Evolutionary conservation across 2,113 vertebrate genomes (phyloP).

Genomic region (Sardina pilchardus): DNA sequence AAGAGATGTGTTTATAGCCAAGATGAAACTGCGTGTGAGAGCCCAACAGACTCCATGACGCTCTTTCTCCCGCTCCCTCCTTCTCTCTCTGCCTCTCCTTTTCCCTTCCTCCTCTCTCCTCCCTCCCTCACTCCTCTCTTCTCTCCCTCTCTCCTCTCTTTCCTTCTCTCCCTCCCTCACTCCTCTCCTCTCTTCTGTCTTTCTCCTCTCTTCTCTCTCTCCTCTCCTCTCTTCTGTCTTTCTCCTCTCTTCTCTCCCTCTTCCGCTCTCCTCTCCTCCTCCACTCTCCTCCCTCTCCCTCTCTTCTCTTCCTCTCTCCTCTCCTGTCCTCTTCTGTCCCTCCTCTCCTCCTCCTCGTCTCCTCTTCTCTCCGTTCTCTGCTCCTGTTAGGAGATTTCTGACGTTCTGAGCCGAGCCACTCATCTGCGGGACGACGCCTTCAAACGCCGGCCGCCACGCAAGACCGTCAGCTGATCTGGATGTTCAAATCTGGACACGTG

Average conservation of each 20-base stretch:
- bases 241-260: not conserved
- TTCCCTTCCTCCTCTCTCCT: slow-evolving; percentile 32
- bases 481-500: no score
- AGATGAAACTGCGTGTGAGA: no score
- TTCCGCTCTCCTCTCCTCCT: not conserved
- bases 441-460: not conserved
- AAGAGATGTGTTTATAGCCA: no score
- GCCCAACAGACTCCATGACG: no score
- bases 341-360: not conserved
- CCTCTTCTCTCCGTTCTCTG: not conserved
- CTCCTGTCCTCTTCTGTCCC: not conserved
- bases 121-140: slow-evolving; percentile 22
- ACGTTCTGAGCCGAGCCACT: not conserved
- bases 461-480: not conserved
- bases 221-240: not conserved
- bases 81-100: not conserved
- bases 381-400: not conserved
- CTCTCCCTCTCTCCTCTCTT: not conserved
- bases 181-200: not conserved
- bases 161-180: not conserved
- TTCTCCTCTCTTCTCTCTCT: not conserved
- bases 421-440: not conserved
- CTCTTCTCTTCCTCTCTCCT: not conserved
- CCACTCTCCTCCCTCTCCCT: not conserved
- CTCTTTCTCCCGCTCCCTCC: slow-evolving; percentile 11